These are phyloP conservation scores for Platysteira castanea DNA, from an alignment of 2,113 vertebrate genomes.

Conservation along the genomic window DNA sequence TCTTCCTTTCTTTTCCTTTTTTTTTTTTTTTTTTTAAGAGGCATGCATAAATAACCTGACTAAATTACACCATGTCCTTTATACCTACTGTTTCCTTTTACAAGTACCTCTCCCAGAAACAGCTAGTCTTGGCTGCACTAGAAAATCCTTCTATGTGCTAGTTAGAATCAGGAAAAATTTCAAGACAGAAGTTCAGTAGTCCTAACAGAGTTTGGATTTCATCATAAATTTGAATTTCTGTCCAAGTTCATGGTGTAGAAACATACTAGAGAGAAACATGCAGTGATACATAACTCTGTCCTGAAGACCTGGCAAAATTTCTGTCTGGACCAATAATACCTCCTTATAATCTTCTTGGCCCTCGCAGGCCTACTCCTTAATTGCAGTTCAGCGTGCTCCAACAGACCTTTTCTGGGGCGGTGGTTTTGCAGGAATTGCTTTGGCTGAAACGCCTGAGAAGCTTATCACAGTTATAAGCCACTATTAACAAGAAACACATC, in stretches of 20 bases:
- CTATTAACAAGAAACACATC: background rate
- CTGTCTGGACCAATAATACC: conserved; percentile 35
- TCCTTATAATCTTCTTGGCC: conserved; percentile 31
- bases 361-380: background rate
- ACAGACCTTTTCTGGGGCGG: background rate
- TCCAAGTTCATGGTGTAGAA: conserved; percentile 14
- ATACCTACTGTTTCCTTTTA: background rate
- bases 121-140: background rate
- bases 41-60: background rate
- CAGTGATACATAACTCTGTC: conserved; percentile 16
- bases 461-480: conserved; percentile 4
- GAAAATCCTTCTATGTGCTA: background rate
- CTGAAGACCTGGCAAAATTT: conserved; percentile 43
- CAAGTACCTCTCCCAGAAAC: background rate
- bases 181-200: conserved; percentile 22
- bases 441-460: conserved; percentile 15
- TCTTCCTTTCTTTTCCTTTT: background rate
- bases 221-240: conserved; percentile 10
- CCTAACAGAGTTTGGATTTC: conserved; percentile 32
- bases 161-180: background rate
- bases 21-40: background rate
- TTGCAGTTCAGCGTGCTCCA: background rate
- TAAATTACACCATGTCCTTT: background rate
- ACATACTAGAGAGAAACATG: background rate
- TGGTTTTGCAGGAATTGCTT: background rate